Percentiles rank a stretch among this genome's conserved stretches.
These are phyloP conservation scores for Seriola quinqueradiata DNA, from an alignment of 2,113 vertebrate species.

Conservation along the genomic window DNA sequence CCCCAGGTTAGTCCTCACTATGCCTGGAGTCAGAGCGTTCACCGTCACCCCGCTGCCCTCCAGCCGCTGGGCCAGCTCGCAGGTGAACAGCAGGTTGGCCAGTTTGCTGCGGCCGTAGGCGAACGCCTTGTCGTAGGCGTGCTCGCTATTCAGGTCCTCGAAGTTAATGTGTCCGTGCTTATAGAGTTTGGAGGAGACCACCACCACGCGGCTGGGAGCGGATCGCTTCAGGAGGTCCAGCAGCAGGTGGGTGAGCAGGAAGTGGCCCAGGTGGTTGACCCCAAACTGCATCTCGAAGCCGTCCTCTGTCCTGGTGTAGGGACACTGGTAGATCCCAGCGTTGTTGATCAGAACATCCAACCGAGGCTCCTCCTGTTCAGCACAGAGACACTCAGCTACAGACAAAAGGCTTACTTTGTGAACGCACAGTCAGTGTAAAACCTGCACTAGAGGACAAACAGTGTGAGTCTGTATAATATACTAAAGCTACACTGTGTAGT, in stretches of 20 bases:
- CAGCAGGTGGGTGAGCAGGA: slow-evolving; percentile 91
- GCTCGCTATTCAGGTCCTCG: slow-evolving; percentile 92
- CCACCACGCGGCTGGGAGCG: slow-evolving; percentile 90
- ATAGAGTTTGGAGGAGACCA: slow-evolving; percentile 94
- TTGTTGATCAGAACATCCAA: slow-evolving; percentile 94
- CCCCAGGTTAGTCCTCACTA: slow-evolving; percentile 92
- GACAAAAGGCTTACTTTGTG: background rate
- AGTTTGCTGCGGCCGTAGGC: slow-evolving; percentile 93
- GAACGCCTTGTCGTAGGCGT: slow-evolving; percentile 89
- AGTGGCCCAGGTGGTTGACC: slow-evolving; percentile 94
- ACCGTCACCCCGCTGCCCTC: slow-evolving; percentile 88
- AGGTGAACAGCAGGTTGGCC: slow-evolving; percentile 91
- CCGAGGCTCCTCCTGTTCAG: slow-evolving; percentile 88
- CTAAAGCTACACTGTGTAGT: too few species aligned
- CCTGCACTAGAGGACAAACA: too few species aligned
- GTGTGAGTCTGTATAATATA: too few species aligned
- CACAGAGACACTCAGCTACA: background rate
- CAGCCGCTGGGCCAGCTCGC: slow-evolving; percentile 88
- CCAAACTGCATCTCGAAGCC: slow-evolving; percentile 95
- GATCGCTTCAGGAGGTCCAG: slow-evolving; percentile 91
- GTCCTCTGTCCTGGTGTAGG: slow-evolving; percentile 90
- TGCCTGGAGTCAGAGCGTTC: slow-evolving; percentile 90
- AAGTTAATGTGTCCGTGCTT: slow-evolving; percentile 94
- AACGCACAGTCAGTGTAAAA: too few species aligned
- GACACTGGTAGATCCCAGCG: slow-evolving; percentile 93